Base-by-base conservation (phyloP, 2,888 invertebrate genomes). In the Nudaria mundana region DNA sequence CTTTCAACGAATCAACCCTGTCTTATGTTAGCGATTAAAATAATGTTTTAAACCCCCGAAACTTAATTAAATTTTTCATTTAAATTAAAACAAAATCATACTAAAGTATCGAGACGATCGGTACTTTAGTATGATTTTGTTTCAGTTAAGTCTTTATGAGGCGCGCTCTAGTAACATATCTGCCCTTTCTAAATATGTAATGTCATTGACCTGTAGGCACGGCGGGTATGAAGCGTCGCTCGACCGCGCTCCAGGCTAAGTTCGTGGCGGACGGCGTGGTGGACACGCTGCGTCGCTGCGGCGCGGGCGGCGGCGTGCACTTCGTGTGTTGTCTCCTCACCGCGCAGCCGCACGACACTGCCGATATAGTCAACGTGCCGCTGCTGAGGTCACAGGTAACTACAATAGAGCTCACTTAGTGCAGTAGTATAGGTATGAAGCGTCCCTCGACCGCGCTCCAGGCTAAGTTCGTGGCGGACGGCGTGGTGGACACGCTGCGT, bases 281-380 rank as follows among this genome's bases (percentile, higher is more conserved):
- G 43, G 98, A 98, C 76, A 96, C 96, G 1, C 71, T 98, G 42
- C 91, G 97, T 3, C 92, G 98, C 44, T 97, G 97, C 20, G 94
- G 87, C 37, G 59, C 81, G 0, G 94, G 72, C 84, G 94, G 72
- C 84, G 87, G 87, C 6, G 76, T 96, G 32, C 94, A 96, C 76
- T 98, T 98, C 79, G 94, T 98, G 14, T 98, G 80, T 93, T 98
- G 62, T 92, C 94, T 86, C 92, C 94, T 82, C 91, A 93, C 85
- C 91, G 94, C 48, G 93, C 96, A 66, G 68, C 88, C 61, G 48
- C 69, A 66, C 55, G 89, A 66, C 58, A 52, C 57, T 43, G 74
- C 40, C 43, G 91, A 69, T 66, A 88, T 73, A 64, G 91, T 98
- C 51, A 97, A 97, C 76, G 93, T 98, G 52, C 97, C 98, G 38